These are phyloP conservation scores for Numenius arquata DNA, from an alignment of 2,113 vertebrate genomes.

Conservation along the genomic window DNA sequence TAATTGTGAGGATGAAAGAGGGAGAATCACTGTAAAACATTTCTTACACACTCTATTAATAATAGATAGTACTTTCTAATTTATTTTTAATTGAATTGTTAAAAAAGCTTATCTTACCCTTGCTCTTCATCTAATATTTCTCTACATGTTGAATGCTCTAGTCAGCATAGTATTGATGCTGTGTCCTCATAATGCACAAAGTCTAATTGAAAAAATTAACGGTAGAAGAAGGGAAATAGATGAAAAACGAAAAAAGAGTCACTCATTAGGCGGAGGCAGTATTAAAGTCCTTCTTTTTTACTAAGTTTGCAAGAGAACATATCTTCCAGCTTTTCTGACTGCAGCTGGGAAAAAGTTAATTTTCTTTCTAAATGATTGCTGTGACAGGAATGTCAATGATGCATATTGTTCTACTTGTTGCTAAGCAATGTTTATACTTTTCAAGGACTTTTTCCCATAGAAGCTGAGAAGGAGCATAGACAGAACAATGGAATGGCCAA, in stretches of 20 bases:
- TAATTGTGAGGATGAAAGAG: neutral
- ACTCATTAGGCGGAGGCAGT: neutral
- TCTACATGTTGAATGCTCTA: neutral
- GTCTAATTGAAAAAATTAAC: neutral
- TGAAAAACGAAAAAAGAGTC: neutral
- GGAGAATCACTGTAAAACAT: neutral
- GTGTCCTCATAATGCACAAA: neutral
- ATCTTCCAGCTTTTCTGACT: neutral
- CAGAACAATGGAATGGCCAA: neutral
- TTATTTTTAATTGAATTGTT: conserved; percentile 16
- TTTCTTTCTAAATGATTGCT: neutral
- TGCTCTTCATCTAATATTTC: neutral
- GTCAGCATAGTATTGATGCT: neutral
- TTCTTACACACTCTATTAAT: neutral
- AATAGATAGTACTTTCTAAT: neutral
- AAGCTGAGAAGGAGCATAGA: neutral
- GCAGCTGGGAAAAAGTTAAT: neutral
- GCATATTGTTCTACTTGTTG: neutral
- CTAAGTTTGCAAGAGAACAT: neutral
- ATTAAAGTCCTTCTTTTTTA: neutral
- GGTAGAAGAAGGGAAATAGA: neutral
- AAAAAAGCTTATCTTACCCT: neutral
- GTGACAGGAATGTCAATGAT: neutral
- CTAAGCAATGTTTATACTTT: neutral
- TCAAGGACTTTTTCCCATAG: neutral